phyloP scores from a whole-genome alignment of 2,888 invertebrate species.

The Saturnia japonica region DNA sequence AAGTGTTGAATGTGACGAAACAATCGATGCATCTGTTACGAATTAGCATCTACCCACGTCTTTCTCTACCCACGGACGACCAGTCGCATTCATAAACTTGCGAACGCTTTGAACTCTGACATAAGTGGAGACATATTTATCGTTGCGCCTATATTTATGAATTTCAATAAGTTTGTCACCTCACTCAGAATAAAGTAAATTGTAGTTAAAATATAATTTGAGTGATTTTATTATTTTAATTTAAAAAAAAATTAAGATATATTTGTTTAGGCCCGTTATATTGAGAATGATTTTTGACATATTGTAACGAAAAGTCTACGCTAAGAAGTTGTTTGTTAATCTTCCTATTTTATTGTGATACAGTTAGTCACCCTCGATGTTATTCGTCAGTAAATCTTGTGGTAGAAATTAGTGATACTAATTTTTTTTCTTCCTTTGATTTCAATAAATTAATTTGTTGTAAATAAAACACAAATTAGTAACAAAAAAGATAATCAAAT shows the following conservation, averaged over 20 bases:
- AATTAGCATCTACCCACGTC: conserved; percentile 35
- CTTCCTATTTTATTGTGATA: too few species aligned
- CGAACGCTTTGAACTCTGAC: conserved; percentile 10
- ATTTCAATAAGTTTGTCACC: neutral
- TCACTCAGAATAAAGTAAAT: neutral
- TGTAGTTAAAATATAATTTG: neutral
- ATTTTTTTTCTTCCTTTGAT: too few species aligned
- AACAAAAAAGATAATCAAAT: too few species aligned
- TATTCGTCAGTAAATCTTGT: too few species aligned
- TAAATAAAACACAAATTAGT: too few species aligned
- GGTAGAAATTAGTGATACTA: too few species aligned
- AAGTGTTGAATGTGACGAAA: conserved; percentile 19
- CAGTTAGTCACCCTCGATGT: too few species aligned
- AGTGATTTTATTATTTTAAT: neutral
- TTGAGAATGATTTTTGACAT: too few species aligned
- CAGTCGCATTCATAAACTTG: conserved; percentile 9
- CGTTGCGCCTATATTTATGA: neutral
- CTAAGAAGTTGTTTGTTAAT: too few species aligned
- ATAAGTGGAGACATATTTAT: neutral
- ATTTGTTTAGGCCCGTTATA: too few species aligned
- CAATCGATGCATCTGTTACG: conserved; percentile 24
- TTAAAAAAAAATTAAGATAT: neutral
- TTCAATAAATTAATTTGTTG: too few species aligned
- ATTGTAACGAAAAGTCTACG: too few species aligned
- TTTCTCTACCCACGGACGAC: conserved; percentile 21